Base-by-base conservation (phyloP, 2,113 vertebrate species). In the Podiceps cristatus region DNA sequence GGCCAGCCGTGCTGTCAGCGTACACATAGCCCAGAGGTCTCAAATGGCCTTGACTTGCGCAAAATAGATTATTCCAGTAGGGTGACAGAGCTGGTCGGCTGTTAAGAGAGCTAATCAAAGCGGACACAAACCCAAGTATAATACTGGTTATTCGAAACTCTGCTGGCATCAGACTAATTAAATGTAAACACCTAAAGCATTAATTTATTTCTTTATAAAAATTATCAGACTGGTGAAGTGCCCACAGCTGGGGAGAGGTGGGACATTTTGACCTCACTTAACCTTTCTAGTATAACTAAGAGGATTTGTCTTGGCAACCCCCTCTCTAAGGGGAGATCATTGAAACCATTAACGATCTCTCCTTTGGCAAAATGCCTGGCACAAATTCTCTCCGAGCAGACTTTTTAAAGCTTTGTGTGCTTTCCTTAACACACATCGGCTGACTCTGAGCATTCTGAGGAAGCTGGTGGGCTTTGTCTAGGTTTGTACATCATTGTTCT, bases 221-320 rank as follows among this genome's bases (percentile, higher is more conserved):
- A 96, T 94, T 91, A 92, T 81, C 80, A 95, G 37, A 94, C 59
- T 94, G 50, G 56, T 96, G 73, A 89, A 95, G 18, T 95, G 56
- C 55, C 90, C 45, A 91, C 76, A 95, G 94, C 91, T 96, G 86
- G 73, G 55, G 93, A 97, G 77, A 97, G 76, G 56, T 96, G 85
- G 93, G 93, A 97, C 92, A 77, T 96, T 85, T 94, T 98, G 90
- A 97, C 86, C 91, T 96, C 93, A 94, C 87, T 97, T 98, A 97
- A 96, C 90, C 95, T 97, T 72, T 89, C 66, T 91, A 88, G 71
- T 90, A 78, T 93, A 95, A 94, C 80, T 97, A 94, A 94, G 74
- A 96, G 88, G 90, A 95, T 94, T 95, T 96, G 64, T 88, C 72
- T 97, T 97, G 94, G 97, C 95, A 94, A 77, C 63, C 85, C 63